phyloP scores from a whole-genome alignment of 2,113 vertebrate genomes.

The Hyperopisus bebe region DNA sequence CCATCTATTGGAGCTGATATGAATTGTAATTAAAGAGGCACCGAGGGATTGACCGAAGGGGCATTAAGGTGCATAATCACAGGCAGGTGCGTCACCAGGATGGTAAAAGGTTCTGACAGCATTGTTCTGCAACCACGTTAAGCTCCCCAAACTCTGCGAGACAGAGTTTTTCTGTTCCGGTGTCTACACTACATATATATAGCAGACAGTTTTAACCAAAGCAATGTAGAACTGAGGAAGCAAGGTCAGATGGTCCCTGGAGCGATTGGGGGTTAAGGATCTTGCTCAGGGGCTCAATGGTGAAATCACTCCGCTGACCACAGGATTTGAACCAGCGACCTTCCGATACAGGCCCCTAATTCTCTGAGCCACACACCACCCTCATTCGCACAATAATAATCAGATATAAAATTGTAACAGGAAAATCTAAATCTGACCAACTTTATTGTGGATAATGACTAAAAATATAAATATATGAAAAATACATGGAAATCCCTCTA shows the following conservation, averaged over 20 bases:
- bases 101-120: neutral
- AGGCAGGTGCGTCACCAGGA: neutral
- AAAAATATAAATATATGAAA: neutral
- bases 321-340: neutral
- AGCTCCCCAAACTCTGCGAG: neutral
- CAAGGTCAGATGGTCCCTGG: neutral
- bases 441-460: neutral
- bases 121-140: neutral
- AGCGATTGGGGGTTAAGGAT: neutral
- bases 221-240: neutral
- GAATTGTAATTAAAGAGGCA: neutral
- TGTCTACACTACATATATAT: neutral
- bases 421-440: neutral
- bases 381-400: neutral
- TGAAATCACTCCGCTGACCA: neutral
- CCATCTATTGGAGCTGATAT: slow-evolving; percentile 21
- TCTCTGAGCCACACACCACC: neutral
- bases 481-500: neutral
- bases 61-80: neutral
- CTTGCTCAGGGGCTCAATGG: neutral
- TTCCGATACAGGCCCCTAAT: neutral
- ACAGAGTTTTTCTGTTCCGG: neutral
- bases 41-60: neutral
- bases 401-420: neutral
- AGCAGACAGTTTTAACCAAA: neutral